Percentiles rank a stretch among this genome's conserved stretches.
phyloP scores from a whole-genome alignment of 2,797 vertebrate species.

The Enoplosus armatus region DNA sequence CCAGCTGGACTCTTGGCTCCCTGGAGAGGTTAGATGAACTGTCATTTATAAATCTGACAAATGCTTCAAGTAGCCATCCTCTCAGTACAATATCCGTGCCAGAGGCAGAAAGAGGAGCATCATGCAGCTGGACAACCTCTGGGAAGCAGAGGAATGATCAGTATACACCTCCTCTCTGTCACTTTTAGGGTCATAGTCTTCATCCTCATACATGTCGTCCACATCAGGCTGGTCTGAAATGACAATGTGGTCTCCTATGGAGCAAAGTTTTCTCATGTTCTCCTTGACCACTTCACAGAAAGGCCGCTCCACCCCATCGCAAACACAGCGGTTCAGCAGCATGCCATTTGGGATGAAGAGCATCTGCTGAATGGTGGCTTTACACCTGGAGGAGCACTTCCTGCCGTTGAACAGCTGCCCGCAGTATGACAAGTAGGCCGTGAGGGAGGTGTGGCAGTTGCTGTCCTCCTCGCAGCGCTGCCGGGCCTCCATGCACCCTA shows the following conservation, averaged over 20 bases:
- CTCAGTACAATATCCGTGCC: constrained; percentile 66
- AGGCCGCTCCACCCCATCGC: constrained; percentile 87
- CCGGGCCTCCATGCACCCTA: constrained; percentile 88
- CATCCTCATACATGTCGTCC: constrained; percentile 83
- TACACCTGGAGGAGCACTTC: constrained; percentile 85
- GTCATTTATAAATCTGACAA: constrained; percentile 38
- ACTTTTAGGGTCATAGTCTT: constrained; percentile 76
- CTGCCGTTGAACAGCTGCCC: constrained; percentile 89
- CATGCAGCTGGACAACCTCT: constrained; percentile 15
- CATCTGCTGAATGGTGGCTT: constrained; percentile 85
- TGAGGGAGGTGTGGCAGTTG: constrained; percentile 81
- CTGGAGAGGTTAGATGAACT: not conserved
- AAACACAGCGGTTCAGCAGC: constrained; percentile 86
- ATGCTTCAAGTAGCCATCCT: not conserved
- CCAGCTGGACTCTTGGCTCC: not conserved
- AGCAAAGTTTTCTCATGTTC: constrained; percentile 87
- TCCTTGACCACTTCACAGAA: constrained; percentile 90
- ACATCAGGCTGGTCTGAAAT: constrained; percentile 72
- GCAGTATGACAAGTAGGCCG: constrained; percentile 85
- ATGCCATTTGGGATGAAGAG: constrained; percentile 83
- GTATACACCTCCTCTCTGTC: constrained; percentile 67
- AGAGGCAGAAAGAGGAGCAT: constrained; percentile 51
- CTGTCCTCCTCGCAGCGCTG: constrained; percentile 85
- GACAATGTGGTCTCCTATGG: constrained; percentile 75
- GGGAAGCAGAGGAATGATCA: constrained; percentile 56